These are phyloP conservation scores for Diadromus collaris DNA, from an alignment of 2,888 invertebrate species.

Conservation along the genomic window DNA sequence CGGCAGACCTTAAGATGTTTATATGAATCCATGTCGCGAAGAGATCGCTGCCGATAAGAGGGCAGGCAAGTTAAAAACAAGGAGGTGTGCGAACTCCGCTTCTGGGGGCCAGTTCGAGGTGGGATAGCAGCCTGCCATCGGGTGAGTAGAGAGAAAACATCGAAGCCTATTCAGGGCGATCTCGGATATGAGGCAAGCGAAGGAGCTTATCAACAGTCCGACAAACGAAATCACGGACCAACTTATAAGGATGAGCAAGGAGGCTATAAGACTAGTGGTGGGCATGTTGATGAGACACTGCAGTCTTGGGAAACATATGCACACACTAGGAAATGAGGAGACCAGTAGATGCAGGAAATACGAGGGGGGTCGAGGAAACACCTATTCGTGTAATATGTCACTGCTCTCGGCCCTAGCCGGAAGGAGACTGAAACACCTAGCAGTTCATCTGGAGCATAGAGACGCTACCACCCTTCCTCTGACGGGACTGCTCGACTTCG, in stretches of 20 bases:
- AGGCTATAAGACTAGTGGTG: background rate
- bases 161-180: background rate
- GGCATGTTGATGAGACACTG: constrained; percentile 1
- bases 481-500: background rate
- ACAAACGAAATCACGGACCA: background rate
- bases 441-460: background rate
- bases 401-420: background rate
- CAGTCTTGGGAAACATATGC: constrained; percentile 1
- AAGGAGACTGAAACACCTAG: background rate
- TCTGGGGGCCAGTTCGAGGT: no score
- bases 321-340: background rate
- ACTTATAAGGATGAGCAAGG: background rate
- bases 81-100: no score
- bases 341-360: background rate
- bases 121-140: no score
- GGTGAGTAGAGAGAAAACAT: background rate
- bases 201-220: background rate
- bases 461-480: background rate
- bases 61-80: no score
- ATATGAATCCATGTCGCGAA: no score
- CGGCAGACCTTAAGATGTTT: no score
- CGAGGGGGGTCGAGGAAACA: background rate
- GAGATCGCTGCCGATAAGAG: no score
- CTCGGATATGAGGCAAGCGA: constrained; percentile 11
- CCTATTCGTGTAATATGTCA: constrained; percentile 1